Base-by-base conservation (phyloP, 2,888 invertebrate species). In the Lottia scabra region DNA sequence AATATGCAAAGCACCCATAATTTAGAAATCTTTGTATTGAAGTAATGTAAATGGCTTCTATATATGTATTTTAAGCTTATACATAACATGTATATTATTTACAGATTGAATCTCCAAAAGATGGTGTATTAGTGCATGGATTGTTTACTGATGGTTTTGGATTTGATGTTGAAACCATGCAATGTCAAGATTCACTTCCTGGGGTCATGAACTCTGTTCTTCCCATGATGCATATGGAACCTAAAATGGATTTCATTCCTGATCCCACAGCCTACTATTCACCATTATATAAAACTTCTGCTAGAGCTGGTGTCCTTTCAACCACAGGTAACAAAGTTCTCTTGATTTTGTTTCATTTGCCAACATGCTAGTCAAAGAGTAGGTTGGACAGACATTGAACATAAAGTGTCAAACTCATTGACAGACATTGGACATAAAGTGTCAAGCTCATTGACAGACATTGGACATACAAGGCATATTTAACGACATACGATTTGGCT, bases 171-270 rank as follows among this genome's bases (percentile, higher is more conserved):
- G 83, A 87, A 15, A 75, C 76, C 1, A 83, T 83, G 84, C 72
- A 75, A 23, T 79, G 88, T 23, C 82, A 81, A 5, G 89, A 90
- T 77, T 83, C 89, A 2, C 74, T 88, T 83, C 75, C 86, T 92
- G 94, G 95, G 71, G 94, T 95, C 91, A 93, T 94, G 91, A 93
- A 93, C 89, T 93, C 94, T 2, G 91, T 93, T 0, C 89, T 95
- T 75, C 95, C 95, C 4, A 93, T 93, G 62, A 86, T 93, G 75
- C 92, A 92, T 89, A 92, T 95, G 87, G 89, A 92, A 77, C 95
- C 95, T 0, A 78, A 81, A 68, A 88, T 89, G 85, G 88, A 89
- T 79, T 93, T 92, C 74, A 90, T 92, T 63, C 91, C 85, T 0
- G 80, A 85, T 67, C 75, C 77, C 2, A 75, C 74, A 5, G 83